Conservation (phyloP, 2,797 vertebrate genomes). For the Hyperoplus immaculatus region DNA sequence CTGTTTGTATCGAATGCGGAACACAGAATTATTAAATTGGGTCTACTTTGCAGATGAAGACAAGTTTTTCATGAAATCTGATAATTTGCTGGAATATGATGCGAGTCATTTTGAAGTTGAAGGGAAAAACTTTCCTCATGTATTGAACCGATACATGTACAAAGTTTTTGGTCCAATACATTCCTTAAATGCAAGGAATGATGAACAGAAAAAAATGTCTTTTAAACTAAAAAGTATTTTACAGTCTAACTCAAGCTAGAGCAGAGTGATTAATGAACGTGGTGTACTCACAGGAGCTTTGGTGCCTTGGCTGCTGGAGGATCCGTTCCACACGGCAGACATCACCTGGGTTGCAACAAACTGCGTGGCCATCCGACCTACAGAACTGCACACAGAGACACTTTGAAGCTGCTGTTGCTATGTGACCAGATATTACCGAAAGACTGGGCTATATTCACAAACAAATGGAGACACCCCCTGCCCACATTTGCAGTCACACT, state of each 20-base stretch:
- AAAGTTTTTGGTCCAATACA: not conserved
- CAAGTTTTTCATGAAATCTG: not conserved
- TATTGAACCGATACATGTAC: not conserved
- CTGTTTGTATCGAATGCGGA: not conserved
- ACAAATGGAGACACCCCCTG: not conserved
- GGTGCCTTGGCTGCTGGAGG: slow-evolving; percentile 86
- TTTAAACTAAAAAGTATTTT: no score
- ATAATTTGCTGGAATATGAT: not conserved
- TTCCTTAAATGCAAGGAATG: not conserved
- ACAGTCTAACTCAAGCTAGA: not conserved
- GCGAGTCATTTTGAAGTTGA: not conserved
- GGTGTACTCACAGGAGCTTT: slow-evolving; percentile 85
- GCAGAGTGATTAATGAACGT: not conserved
- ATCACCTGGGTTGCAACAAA: slow-evolving; percentile 95
- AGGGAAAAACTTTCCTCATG: not conserved
- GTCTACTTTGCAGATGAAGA: not conserved
- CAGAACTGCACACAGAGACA: slow-evolving; percentile 83
- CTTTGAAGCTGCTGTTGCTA: not conserved
- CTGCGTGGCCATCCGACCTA: slow-evolving; percentile 95
- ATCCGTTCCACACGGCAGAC: slow-evolving; percentile 88
- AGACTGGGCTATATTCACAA: not conserved
- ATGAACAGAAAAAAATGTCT: not conserved
- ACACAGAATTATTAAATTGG: no score
- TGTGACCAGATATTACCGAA: not conserved
- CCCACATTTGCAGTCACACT: not conserved